These are phyloP conservation scores for Platysteira castanea DNA, from an alignment of 2,113 vertebrate genomes.

Conservation along the genomic window DNA sequence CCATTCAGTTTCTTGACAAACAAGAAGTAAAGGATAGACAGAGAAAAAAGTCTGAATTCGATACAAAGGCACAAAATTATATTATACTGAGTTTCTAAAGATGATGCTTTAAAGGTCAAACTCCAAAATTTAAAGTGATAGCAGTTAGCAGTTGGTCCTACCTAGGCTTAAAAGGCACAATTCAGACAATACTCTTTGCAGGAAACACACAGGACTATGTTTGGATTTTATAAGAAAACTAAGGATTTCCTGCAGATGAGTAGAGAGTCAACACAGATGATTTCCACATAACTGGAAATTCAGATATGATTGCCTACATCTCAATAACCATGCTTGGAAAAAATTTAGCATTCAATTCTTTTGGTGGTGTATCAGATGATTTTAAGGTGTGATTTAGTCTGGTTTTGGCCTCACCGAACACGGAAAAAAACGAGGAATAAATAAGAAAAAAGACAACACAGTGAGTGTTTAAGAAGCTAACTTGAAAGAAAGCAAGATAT, in stretches of 20 bases:
- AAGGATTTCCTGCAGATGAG: neutral
- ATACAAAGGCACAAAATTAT: neutral
- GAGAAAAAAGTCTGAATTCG: neutral
- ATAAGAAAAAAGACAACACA: neutral
- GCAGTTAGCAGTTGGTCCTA: neutral
- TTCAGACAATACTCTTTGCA: neutral
- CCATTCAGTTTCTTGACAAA: neutral
- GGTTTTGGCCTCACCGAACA: neutral
- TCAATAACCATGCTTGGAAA: neutral
- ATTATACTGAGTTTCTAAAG: neutral
- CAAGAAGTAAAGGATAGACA: neutral
- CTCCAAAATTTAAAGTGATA: neutral
- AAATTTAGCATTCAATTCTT: neutral
- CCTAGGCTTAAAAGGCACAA: neutral
- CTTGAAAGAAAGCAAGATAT: neutral
- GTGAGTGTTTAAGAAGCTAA: neutral
- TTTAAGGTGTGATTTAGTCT: neutral
- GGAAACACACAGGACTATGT: neutral
- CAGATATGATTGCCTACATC: neutral
- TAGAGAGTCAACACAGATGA: neutral
- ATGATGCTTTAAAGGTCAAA: neutral
- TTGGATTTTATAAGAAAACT: neutral
- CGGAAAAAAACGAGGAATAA: neutral
- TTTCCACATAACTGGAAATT: neutral
- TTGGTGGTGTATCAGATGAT: fast-evolving